A percentile compares a stretch with the other conserved stretches of the same genome.
These are phyloP conservation scores for Malurus splendens DNA, from an alignment of 2,797 vertebrate species.

Conservation along the genomic window DNA sequence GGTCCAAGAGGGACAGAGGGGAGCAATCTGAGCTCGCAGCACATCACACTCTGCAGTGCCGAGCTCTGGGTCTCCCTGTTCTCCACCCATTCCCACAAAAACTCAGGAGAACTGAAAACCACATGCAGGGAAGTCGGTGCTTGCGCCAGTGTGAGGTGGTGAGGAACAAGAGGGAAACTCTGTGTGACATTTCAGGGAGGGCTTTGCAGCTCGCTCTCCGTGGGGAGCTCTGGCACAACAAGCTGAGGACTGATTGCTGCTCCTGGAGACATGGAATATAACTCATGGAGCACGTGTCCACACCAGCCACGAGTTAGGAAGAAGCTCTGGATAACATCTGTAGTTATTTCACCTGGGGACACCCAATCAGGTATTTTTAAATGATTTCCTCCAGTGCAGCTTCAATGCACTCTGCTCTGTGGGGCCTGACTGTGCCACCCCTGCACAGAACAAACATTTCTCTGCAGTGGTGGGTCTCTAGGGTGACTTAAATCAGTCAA, in stretches of 20 bases:
- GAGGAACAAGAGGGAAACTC: background rate
- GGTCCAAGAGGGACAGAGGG: accelerated
- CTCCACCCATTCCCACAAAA: background rate
- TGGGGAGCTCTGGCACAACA: background rate
- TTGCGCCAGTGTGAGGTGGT: accelerated
- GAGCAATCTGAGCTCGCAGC: background rate
- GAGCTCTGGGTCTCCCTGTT: accelerated
- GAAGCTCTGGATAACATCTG: background rate
- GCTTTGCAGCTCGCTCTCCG: background rate
- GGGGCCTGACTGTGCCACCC: background rate
- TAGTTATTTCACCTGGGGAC: background rate
- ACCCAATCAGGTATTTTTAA: background rate
- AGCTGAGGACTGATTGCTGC: accelerated
- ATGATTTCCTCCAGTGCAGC: background rate
- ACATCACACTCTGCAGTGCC: accelerated
- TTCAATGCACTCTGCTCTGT: background rate
- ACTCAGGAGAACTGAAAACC: background rate
- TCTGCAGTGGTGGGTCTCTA: background rate
- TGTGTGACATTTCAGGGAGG: no score
- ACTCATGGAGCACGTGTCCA: accelerated
- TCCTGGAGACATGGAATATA: accelerated
- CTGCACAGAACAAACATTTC: background rate
- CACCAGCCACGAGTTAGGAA: background rate
- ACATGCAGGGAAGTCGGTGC: accelerated
- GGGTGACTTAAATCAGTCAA: background rate